Percentiles rank a stretch among this genome's conserved stretches.
Evolutionary conservation across 2,888 invertebrate species (phyloP).

Genomic region (Blera fallax): DNA sequence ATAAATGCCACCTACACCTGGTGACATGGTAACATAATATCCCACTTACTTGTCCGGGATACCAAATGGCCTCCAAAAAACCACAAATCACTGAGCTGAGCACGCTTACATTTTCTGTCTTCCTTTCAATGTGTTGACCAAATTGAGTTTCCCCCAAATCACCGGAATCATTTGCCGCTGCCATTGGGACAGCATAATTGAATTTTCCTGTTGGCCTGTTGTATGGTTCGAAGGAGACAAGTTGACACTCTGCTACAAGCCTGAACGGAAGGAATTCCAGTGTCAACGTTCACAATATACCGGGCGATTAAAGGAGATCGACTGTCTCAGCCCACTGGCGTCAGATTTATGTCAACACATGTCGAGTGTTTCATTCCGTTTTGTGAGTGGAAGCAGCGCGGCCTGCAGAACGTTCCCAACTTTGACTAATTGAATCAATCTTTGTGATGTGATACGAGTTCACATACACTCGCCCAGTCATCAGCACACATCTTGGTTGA

Average conservation of each 20-base stretch:
- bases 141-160: conserved; percentile 57
- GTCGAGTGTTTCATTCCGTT: conserved; percentile 1
- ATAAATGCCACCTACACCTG: conserved; percentile 29
- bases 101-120: too few species aligned
- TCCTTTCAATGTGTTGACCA: conserved; percentile 9
- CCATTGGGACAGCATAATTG: conserved; percentile 46
- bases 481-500: not conserved
- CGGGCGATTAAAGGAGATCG: conserved; percentile 14
- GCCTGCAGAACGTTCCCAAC: conserved; percentile 16
- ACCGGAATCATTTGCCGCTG: conserved; percentile 56
- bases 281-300: conserved; percentile 43
- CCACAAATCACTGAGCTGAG: conserved; percentile 48
- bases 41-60: conserved; percentile 18
- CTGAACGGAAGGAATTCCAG: conserved; percentile 40
- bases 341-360: conserved; percentile 39
- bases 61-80: conserved; percentile 16
- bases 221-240: not conserved
- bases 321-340: conserved; percentile 8
- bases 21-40: conserved; percentile 54
- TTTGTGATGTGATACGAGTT: not conserved
- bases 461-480: not conserved
- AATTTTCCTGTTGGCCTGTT: conserved; percentile 46
- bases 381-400: not conserved
- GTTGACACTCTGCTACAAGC: conserved; percentile 7
- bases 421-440: conserved; percentile 60